Percentiles rank a stretch among this genome's conserved stretches.
Conservation (phyloP, 2,888 invertebrate genomes). For the Autographa gamma region DNA sequence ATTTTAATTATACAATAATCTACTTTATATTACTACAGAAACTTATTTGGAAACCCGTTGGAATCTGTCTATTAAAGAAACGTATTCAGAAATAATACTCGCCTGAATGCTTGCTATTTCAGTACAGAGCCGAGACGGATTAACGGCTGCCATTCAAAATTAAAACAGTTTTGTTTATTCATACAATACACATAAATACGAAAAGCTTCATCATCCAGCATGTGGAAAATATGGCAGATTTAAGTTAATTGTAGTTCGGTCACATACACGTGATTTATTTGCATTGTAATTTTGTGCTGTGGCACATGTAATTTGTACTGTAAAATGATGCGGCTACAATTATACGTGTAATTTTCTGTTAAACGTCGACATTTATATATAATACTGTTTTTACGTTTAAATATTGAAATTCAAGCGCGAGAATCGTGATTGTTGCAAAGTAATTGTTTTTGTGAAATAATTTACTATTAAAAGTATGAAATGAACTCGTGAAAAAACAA, state of each 20-base stretch:
- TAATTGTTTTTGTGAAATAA: too few relatives aligned
- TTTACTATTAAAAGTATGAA: too few relatives aligned
- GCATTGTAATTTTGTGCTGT: conserved; percentile 19
- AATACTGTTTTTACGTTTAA: background rate
- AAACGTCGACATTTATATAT: background rate
- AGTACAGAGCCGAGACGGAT: conserved; percentile 12
- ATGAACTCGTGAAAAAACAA: too few relatives aligned
- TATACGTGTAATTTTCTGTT: conserved; percentile 4
- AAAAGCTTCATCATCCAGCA: conserved; percentile 23
- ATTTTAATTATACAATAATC: too few relatives aligned
- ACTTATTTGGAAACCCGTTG: background rate
- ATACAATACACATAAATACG: conserved; percentile 27
- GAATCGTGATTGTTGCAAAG: background rate
- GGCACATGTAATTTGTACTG: conserved; percentile 18
- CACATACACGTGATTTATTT: conserved; percentile 36
- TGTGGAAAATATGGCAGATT: conserved; percentile 27
- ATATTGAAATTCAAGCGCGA: background rate
- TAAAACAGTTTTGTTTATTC: conserved; percentile 16
- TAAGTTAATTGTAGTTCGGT: conserved; percentile 25
- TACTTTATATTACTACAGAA: background rate
- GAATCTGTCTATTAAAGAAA: background rate
- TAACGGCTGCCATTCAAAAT: conserved; percentile 25
- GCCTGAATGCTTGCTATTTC: conserved; percentile 30
- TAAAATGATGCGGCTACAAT: conserved; percentile 22
- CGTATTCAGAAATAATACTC: conserved; percentile 28